Base-by-base conservation (phyloP, 1,140 invertebrate species). In the Proctacanthus coquilletti region DNA sequence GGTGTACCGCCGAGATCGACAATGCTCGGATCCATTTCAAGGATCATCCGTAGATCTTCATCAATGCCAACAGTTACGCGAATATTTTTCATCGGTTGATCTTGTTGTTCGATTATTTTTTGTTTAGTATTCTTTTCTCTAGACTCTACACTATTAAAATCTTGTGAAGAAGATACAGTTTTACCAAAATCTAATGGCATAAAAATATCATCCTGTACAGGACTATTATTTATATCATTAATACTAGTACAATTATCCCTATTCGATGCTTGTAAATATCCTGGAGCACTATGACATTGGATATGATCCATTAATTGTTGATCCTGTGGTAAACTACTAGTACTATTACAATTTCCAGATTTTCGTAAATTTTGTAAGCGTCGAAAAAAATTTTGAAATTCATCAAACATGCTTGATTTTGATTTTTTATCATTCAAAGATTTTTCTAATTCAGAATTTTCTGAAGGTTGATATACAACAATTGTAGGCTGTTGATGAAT, bases 1-100 rank as follows among this genome's bases (percentile, higher is more conserved):
- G 42, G 19, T 29, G 46, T 42, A 38, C 50, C 50, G 17, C 48
- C 53, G n/a, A 59, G 57, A 59, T 74, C 71, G 18, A 71, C 62
- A 51, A 73, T 68, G 42, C 65, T 69, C 19, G 71, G 71, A 53
- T 73, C 70, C 69, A 70, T 71, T 47, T 73, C 70, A 21, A 74
- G 54, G 34, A 71, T 71, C 69, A 72, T 70, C 55, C 67, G 64
- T 39, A 72, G 53, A 55, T 73, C 70, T 43, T 69, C 68, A 48
- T 72, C 70, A 38, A 73, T 72, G 13, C 70, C 70, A 41, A 71
- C 63, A 20, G 65, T 62, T 17, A 70, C 62, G n/a, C 61, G 58
- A 21, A 72, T 60, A 39, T 60, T 61, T n/a, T 43, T 46, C 18
- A 39, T 43, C n/a, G 14, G n/a, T 21, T 29, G 5, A 27, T 18